Conservation (phyloP, 2,888 invertebrate species). For the Pterostichus niger region DNA sequence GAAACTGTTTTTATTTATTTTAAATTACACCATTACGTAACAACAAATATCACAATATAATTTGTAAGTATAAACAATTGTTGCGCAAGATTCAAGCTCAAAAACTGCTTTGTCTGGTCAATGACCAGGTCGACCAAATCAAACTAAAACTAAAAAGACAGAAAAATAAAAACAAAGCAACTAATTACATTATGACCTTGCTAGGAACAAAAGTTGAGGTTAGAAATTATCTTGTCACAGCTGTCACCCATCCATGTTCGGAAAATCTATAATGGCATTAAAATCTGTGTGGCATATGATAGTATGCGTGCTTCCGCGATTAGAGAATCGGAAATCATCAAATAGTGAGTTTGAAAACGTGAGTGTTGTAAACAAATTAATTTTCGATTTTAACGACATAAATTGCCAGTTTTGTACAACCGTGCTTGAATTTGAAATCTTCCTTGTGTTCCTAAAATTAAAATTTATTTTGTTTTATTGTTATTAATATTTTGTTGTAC, state of each 20-base stretch:
- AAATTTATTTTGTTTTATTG: too few species aligned
- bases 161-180: constrained; percentile 42
- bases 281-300: not conserved
- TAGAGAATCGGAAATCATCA: not conserved
- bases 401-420: not conserved
- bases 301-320: not conserved
- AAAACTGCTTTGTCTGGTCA: constrained; percentile 35
- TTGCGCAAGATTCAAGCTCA: constrained; percentile 43
- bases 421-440: not conserved
- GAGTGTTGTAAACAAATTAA: not conserved
- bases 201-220: not conserved
- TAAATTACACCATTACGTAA: constrained; percentile 9
- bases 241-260: not conserved
- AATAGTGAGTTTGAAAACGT: constrained; percentile 5
- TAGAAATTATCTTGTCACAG: constrained; percentile 49
- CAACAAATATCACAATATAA: constrained; percentile 14
- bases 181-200: constrained; percentile 43
- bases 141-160: constrained; percentile 17
- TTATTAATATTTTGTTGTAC: too few species aligned
- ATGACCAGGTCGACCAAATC: constrained; percentile 37
- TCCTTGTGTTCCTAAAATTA: not conserved
- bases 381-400: not conserved
- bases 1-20: constrained; percentile 1
- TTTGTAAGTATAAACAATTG: constrained; percentile 16
- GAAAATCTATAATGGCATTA: constrained; percentile 3